These are phyloP conservation scores for Lophotriccus pileatus DNA, from an alignment of 2,797 vertebrate species.

Conservation along the genomic window DNA sequence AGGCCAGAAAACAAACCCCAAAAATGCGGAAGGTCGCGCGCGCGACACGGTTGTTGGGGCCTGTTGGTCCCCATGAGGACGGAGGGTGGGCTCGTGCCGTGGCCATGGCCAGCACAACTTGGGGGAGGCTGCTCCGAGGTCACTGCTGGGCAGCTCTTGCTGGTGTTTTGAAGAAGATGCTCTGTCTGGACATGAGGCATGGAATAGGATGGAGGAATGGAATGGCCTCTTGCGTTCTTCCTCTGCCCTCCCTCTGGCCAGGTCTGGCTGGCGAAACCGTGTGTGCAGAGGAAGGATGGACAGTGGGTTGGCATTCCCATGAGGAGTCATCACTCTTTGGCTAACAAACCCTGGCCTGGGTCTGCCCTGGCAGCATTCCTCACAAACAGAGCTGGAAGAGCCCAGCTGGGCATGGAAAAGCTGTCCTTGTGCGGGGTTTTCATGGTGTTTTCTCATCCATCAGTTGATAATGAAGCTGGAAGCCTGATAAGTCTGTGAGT, in stretches of 20 bases:
- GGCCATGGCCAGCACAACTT: too few relatives aligned
- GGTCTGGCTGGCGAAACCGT: rapidly evolving
- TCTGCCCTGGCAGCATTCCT: neutral
- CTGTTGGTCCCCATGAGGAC: rapidly evolving
- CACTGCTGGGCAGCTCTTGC: rapidly evolving
- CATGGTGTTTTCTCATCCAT: neutral
- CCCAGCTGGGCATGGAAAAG: neutral
- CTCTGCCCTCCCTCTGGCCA: neutral
- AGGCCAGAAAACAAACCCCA: neutral
- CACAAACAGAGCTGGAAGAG: neutral
- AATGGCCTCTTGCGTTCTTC: neutral
- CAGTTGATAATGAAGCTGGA: neutral
- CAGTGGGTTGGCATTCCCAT: rapidly evolving
- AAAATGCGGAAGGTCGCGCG: neutral
- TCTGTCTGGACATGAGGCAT: neutral
- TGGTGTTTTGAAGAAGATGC: neutral
- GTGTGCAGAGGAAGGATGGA: rapidly evolving
- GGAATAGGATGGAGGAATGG: neutral
- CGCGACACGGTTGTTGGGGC: rapidly evolving
- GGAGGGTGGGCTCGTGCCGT: rapidly evolving
- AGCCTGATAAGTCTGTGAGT: neutral
- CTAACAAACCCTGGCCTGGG: too few relatives aligned
- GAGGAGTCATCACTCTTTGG: neutral
- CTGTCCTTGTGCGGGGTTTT: neutral
- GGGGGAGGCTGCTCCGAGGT: neutral